phyloP scores from a whole-genome alignment of 2,797 vertebrate species.

The Anguilla marmorata region DNA sequence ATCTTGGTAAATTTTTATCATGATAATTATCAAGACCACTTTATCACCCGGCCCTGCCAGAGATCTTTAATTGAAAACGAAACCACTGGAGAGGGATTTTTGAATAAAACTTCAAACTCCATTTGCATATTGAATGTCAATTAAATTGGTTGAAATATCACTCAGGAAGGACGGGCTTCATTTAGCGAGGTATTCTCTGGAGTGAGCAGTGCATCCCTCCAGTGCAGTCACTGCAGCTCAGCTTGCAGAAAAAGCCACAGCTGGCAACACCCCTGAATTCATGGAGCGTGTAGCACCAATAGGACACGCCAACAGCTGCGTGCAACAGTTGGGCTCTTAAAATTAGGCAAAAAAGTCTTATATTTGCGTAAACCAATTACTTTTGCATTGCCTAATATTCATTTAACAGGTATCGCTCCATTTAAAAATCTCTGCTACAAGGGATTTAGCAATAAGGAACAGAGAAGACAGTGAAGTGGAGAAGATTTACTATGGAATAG shows the following conservation, averaged over 20 bases:
- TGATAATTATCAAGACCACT: not conserved
- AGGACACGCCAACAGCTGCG: not conserved
- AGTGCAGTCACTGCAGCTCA: not conserved
- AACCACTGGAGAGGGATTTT: not conserved
- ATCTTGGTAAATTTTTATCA: not conserved
- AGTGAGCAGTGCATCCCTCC: not conserved
- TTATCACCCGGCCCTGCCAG: not conserved
- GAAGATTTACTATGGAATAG: not conserved
- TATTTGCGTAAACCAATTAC: not conserved
- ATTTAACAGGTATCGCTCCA: not conserved
- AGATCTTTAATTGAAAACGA: not conserved
- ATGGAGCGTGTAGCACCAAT: not conserved
- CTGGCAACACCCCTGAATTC: not conserved
- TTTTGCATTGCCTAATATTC: not conserved
- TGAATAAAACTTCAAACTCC: not conserved
- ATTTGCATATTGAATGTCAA: constrained; percentile 2
- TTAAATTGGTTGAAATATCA: not conserved
- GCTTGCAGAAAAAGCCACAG: not conserved
- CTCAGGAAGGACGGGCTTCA: not conserved
- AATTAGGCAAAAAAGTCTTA: not conserved
- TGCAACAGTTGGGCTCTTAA: not conserved
- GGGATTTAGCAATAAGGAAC: not conserved
- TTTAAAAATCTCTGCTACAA: not conserved
- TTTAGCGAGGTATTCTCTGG: not conserved
- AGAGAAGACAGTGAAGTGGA: not conserved